A percentile compares a stretch with the other conserved stretches of the same genome.
Evolutionary conservation across 2,888 invertebrate genomes (phyloP).

Genomic region (Siphlonurus alternatus): DNA sequence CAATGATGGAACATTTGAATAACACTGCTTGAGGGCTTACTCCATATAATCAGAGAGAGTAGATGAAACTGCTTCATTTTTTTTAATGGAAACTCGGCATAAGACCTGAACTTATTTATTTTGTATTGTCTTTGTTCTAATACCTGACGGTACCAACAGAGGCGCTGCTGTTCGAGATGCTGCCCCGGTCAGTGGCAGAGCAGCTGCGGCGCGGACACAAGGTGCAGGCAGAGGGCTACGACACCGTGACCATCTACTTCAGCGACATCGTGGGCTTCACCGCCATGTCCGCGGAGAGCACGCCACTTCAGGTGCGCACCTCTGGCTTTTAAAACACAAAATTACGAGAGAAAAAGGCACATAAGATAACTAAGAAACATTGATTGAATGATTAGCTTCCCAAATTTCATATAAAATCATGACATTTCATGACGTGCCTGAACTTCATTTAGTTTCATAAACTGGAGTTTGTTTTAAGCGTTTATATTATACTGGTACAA

Average conservation of each 20-base stretch:
- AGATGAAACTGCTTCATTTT: no score
- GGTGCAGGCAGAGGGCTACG: slow-evolving; percentile 81
- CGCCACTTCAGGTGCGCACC: slow-evolving; percentile 57
- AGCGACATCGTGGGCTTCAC: slow-evolving; percentile 92
- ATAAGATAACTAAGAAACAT: not conserved
- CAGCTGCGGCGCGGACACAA: slow-evolving; percentile 77
- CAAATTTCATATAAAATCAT: not conserved
- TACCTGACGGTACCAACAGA: slow-evolving; percentile 35
- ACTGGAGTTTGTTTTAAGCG: no score
- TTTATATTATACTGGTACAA: no score
- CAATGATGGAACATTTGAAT: no score
- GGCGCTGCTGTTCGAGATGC: slow-evolving; percentile 71
- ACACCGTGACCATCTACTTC: slow-evolving; percentile 85
- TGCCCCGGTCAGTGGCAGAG: slow-evolving; percentile 81
- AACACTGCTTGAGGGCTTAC: no score
- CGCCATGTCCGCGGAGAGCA: slow-evolving; percentile 80
- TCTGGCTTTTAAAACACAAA: slow-evolving; percentile 8
- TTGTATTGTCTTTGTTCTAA: not conserved
- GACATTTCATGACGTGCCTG: no score
- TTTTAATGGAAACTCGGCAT: no score
- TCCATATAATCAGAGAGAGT: no score
- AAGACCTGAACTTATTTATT: not conserved
- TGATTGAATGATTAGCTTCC: not conserved
- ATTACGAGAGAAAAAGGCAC: not conserved
- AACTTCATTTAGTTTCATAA: no score